Base-by-base conservation (phyloP, 2,888 invertebrate genomes). In the Hypselothyrea guttata region DNA sequence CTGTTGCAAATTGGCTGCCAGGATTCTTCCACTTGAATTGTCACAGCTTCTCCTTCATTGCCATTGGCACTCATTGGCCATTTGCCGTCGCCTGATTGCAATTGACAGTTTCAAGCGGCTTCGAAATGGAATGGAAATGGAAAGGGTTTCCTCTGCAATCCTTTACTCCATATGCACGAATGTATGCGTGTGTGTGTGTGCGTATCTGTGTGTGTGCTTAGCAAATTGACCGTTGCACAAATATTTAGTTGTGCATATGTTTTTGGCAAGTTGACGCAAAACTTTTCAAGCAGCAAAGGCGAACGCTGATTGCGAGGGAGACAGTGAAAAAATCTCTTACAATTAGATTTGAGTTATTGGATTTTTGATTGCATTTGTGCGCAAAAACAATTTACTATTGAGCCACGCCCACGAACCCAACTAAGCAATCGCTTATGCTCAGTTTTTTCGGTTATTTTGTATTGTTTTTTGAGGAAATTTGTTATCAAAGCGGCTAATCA, bases 21-120 rank as follows among this genome's bases (percentile, higher is more conserved):
- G 79, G 66, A 82, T 77, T 85, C 73, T 86, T 84, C 74, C 75
- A 84, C 86, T 86, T 78, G 75, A 86, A 70, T 83, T 78, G 86
- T 58, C 81, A 78, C 78, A 78, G 61, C 66, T 60, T 65, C 68
- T 74, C 42, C 71, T 62, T 73, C 82, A 84, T 81, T 81, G 84
- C 66, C 75, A 59, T 68, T 69, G 63, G 53, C 68, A 71, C 70
- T 70, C 73, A 72, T 74, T 65, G 66, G 64, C 38, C 37, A 49
- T 18, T 45, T 41, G 34, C 44, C 37, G 42, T 27, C 38, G 66
- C 60, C 66, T 86, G 84, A 87, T 86, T 87, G 87, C 86, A 77
- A 77, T 44, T 87, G 88, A 87, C 87, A 88, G 77, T 67, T 71
- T 76, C 63, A 75, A 83, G 77, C 41, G 61, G 63, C 53, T 52